Base-by-base conservation (phyloP, 2,888 invertebrate species). In the Parnassius smintheus region DNA sequence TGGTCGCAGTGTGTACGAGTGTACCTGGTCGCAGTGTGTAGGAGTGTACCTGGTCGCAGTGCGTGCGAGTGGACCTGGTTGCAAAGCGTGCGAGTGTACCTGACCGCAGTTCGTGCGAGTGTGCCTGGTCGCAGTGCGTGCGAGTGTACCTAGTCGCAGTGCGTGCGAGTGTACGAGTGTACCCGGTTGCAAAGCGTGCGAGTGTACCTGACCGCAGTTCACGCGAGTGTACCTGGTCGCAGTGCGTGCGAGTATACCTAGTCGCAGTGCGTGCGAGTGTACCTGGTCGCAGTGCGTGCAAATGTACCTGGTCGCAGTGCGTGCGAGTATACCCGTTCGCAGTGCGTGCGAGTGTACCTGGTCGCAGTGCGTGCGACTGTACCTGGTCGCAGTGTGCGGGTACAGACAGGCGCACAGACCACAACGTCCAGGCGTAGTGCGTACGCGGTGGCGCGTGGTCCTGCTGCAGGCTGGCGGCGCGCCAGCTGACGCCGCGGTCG, bases 381-480 rank as follows among this genome's bases (percentile, higher is more conserved):
- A 80, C 82, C 75, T 78, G 69, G 0, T n/a, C 9, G 60, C 69
- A 72, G 0, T 46, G 25, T 78, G 68, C 0, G 48, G 83, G 72
- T 0, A 96, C 92, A 0, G 95, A 95, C 54, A 97, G 76, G 2
- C 92, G 85, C 0, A 93, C 93, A 0, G 92, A 92, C 97, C 98
- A 99, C 57, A 99, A 85, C 3, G 97, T 95, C 99, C 99, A 99
- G 1, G 96, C 95, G 95, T 98, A 99, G 84, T 97, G 96, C 13
- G 92, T 88, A 2, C 91, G 88, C 2, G 83, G 78, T 8, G 94
- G 93, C 51, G 94, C 93, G 54, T 81, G 81, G 68, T 93, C 92
- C 1, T 85, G 70, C 35, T 91, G 91, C 66, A 93, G 85, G 62
- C 93, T 92, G 1, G 96, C 89, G 64, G 94, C 91, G 1, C 95